Percentiles rank a stretch among this genome's conserved stretches.
Evolutionary conservation across 2,797 vertebrate genomes (phyloP).

Genomic region (Hozukius guyotensis): DNA sequence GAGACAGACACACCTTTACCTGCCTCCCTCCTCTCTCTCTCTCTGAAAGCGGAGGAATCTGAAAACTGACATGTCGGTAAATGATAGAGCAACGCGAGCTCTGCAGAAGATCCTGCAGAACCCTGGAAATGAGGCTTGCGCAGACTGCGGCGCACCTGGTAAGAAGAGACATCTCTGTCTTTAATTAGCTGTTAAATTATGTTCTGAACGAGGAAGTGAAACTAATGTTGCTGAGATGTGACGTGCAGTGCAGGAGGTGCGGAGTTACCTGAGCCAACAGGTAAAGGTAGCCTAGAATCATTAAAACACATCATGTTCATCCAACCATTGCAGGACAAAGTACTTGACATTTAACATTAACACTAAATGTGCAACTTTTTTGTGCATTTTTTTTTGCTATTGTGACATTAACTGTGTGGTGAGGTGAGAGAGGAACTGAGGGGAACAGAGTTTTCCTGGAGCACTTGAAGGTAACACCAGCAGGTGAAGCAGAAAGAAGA

Average conservation of each 20-base stretch:
- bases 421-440: background rate
- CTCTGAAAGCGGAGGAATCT: background rate
- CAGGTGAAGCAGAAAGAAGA: background rate
- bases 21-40: background rate
- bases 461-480: background rate
- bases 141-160: slow-evolving; percentile 83
- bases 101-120: slow-evolving; percentile 74
- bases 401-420: background rate
- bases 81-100: slow-evolving; percentile 70
- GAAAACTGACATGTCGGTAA: slow-evolving; percentile 66
- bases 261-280: background rate
- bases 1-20: slow-evolving; percentile 56
- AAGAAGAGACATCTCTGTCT: background rate
- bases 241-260: background rate
- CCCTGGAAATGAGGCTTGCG: slow-evolving; percentile 78
- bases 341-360: no score
- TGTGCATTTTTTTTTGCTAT: background rate
- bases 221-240: background rate
- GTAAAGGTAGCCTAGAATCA: background rate
- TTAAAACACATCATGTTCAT: background rate
- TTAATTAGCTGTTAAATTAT: background rate
- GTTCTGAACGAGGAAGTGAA: background rate
- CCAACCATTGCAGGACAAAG: background rate
- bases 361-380: background rate
- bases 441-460: background rate